Evolutionary conservation across 1,140 invertebrate genomes (phyloP).

Genomic region (Drosophila bocqueti): DNA sequence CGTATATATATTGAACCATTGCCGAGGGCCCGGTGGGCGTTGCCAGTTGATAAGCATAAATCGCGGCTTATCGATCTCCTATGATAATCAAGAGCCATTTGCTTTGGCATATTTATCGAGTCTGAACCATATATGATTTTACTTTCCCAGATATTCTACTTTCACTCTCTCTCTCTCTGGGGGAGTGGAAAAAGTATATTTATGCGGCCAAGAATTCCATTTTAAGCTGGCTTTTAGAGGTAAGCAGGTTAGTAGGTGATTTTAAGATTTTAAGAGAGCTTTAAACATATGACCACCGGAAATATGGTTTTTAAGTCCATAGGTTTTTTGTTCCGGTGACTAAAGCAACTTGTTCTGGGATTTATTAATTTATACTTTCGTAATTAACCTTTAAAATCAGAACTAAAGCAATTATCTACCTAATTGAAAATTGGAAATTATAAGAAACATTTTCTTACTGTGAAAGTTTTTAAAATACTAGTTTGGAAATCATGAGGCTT

Average conservation of each 20-base stretch:
- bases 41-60: slow-evolving; percentile 69
- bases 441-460: too few relatives aligned
- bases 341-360: too few relatives aligned
- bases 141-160: slow-evolving; percentile 44
- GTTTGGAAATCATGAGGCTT: too few relatives aligned
- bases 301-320: too few relatives aligned
- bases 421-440: too few relatives aligned
- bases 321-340: too few relatives aligned
- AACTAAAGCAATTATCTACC: not conserved
- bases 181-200: not conserved
- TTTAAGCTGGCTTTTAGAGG: not conserved
- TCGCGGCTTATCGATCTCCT: slow-evolving; percentile 71
- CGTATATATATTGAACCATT: not conserved
- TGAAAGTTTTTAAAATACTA: too few relatives aligned
- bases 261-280: not conserved
- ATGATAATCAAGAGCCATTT: slow-evolving; percentile 61
- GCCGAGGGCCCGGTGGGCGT: slow-evolving; percentile 54
- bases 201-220: slow-evolving; percentile 19
- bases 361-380: too few relatives aligned
- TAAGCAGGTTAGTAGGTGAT: not conserved
- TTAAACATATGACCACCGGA: not conserved
- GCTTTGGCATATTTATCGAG: slow-evolving; percentile 35
- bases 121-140: slow-evolving; percentile 28
- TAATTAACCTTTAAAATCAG: not conserved
- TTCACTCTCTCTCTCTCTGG: slow-evolving; percentile 32